phyloP scores from a whole-genome alignment of 1,140 invertebrate genomes.

The Rhagoletis pomonella region DNA sequence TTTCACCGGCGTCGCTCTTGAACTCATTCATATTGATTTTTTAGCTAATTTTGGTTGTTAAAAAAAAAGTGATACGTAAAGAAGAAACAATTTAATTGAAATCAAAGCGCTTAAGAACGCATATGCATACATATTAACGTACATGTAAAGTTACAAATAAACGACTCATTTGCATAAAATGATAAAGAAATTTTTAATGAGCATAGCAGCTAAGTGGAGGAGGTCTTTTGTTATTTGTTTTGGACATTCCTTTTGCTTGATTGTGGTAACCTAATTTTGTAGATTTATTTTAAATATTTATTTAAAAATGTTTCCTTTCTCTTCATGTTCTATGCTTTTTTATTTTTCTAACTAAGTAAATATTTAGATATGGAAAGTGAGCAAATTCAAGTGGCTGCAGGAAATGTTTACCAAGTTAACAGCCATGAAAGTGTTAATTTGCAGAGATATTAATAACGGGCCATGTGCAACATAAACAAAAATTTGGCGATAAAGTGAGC shows the following conservation, averaged over 20 bases:
- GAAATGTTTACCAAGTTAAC: not conserved
- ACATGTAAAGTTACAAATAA: not conserved
- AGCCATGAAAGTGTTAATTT: not conserved
- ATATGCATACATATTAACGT: too few species aligned
- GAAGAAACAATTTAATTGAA: constrained; percentile 16
- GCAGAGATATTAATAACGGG: not conserved
- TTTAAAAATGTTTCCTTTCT: not conserved
- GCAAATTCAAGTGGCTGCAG: not conserved
- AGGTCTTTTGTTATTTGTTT: not conserved
- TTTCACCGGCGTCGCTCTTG: not conserved
- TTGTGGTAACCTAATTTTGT: constrained; percentile 22
- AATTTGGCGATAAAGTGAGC: not conserved
- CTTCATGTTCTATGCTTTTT: not conserved
- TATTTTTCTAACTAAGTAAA: not conserved
- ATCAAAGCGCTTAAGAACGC: not conserved
- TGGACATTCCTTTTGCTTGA: not conserved
- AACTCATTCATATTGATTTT: not conserved
- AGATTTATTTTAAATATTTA: not conserved
- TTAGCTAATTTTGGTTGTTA: not conserved
- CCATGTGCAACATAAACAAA: not conserved
- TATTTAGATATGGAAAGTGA: not conserved
- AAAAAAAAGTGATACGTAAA: too few species aligned
- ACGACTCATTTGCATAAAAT: not conserved
- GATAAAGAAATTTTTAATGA: not conserved
- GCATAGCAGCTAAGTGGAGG: not conserved